Conservation (phyloP, 2,113 vertebrate species). For the Ochotona princeps region DNA sequence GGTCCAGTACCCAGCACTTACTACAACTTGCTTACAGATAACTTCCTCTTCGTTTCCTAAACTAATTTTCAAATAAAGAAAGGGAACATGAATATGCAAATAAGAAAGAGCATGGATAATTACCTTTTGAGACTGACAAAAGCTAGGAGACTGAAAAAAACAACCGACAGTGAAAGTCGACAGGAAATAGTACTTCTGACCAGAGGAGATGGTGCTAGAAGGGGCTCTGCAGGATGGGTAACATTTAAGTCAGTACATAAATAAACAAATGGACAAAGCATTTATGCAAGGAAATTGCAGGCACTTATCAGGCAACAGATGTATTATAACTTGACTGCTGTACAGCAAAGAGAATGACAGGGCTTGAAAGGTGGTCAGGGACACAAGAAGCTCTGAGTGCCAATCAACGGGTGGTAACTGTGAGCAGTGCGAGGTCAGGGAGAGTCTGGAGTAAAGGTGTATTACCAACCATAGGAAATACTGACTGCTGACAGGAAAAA, state of each 20-base stretch:
- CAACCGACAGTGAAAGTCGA: not conserved
- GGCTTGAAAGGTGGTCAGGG: not conserved
- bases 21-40: not conserved
- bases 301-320: not conserved
- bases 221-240: not conserved
- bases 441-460: not conserved
- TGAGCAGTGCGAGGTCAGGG: not conserved
- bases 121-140: not conserved
- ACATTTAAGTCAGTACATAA: not conserved
- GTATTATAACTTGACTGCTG: not conserved
- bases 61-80: not conserved
- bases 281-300: not conserved
- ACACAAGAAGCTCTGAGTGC: not conserved
- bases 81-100: not conserved
- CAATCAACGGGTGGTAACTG: not conserved
- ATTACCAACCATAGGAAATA: not conserved
- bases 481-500: not conserved
- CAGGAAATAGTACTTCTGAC: not conserved
- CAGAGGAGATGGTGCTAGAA: not conserved
- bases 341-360: not conserved
- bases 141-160: not conserved
- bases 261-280: not conserved
- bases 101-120: not conserved
- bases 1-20: not conserved
- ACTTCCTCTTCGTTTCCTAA: not conserved